These are phyloP conservation scores for Sebastes glaucus DNA, from an alignment of 2,797 vertebrate species.

Conservation along the genomic window DNA sequence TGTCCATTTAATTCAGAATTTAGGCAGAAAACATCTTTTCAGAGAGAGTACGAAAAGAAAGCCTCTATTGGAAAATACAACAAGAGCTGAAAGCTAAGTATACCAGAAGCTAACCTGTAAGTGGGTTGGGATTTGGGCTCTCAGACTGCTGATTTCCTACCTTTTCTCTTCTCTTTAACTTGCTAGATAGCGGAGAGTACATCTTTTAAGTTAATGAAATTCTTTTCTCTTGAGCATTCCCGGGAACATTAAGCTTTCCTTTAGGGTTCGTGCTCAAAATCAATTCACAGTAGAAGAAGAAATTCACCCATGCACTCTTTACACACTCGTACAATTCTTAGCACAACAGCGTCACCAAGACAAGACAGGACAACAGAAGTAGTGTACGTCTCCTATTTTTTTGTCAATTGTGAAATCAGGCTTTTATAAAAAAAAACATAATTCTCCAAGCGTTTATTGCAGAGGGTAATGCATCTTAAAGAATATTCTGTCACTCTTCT, in stretches of 20 bases:
- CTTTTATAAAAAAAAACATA: background rate
- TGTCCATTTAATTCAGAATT: background rate
- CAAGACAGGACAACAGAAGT: background rate
- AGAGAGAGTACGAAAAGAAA: background rate
- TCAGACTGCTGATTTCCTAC: slow-evolving; percentile 24
- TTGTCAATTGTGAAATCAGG: background rate
- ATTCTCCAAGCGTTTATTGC: slow-evolving; percentile 1
- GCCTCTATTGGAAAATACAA: background rate
- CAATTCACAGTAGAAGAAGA: background rate
- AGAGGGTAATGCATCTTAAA: slow-evolving; percentile 35
- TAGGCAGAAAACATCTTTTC: background rate
- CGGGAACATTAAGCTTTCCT: slow-evolving; percentile 17
- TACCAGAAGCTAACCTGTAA: background rate
- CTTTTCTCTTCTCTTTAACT: slow-evolving; percentile 17
- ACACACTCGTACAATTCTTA: background rate
- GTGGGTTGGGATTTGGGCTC: slow-evolving; percentile 4
- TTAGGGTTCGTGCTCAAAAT: slow-evolving; percentile 18
- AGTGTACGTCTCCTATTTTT: background rate
- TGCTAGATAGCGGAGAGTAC: background rate
- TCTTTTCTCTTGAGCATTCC: slow-evolving; percentile 40
- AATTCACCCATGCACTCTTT: background rate
- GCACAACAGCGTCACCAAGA: background rate
- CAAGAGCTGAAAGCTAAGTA: background rate
- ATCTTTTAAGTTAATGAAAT: slow-evolving; percentile 51
- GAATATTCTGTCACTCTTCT: slow-evolving; percentile 43